Base-by-base conservation (phyloP, 2,797 vertebrate genomes). In the Hybognathus amarus region DNA sequence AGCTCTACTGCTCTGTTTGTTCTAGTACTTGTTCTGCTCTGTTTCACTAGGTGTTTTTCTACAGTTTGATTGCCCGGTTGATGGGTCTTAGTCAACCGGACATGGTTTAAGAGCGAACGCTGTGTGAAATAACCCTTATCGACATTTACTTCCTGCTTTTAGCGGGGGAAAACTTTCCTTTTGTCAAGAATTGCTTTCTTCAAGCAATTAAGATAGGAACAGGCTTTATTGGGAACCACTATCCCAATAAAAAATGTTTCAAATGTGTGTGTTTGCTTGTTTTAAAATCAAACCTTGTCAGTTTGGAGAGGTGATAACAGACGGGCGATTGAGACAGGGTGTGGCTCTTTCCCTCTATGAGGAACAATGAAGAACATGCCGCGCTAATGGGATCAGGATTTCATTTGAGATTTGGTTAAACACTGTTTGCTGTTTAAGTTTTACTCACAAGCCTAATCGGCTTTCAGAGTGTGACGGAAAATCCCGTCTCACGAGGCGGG, bases 381-480 rank as follows among this genome's bases (percentile, higher is more conserved):
- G 38, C 36, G 69, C 63, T 84, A 83, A 84, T 82, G 27, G 52
- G 27, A 38, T 66, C 77, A 40, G 40, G 45, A 67, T n/a, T 66
- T 85, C 50, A 83, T 82, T 85, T 54, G 83, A 83, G 84, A 82
- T 78, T 59, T 83, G 59, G 80, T 63, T 83, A 50, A 79, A 67
- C 73, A 64, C 79, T 61, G 38, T 71, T 83, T 59, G 42, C 68
- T 66, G 54, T 67, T 59, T 74, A 73, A 73, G 68, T 81, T 80
- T 59, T 70, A 70, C 54, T 81, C 54, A 1, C 54, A 47, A 50
- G 8, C 8, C 36, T 85, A 68, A 83, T 78, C 67, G 70, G 77
- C 50, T 85, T 77, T 73, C 13, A 71, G 13, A 3, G 22, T 82
- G 66, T 77, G 40, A 78, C 15, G 40, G 77, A 61, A 52, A 81